Base-by-base conservation (phyloP, 2,797 vertebrate species). In the Leptodactylus fallax region DNA sequence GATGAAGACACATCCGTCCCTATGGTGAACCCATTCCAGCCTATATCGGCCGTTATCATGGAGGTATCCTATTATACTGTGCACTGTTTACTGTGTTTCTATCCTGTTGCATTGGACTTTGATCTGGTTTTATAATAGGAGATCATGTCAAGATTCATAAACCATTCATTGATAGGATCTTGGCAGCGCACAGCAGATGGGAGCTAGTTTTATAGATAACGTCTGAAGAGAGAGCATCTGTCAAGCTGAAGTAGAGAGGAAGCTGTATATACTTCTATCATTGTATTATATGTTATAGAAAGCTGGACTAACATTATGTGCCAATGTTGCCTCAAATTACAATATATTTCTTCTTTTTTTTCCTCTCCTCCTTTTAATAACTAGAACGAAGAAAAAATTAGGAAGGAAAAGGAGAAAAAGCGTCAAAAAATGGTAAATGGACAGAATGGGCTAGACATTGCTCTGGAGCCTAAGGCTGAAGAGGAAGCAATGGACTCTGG, bases 331-430 rank as follows among this genome's bases (percentile, higher is more conserved):
- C 25, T 0, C 11, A 53, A 45, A 60, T 23, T 72, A 11, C 17
- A 10, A 16, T 36, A 23, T 6, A 45, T 56, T 67, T 21, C 10
- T 63, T 10, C 0, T 27, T 6, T 25, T 16, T n/a, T 11, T 3
- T 21, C 71, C 19, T 21, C 51, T 53, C 47, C 53, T 56, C 0
- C 67, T 11, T 69, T 82, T n/a, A 21, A 56, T 81, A 58, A 12
- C 81, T 93, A 99, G 97, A 97, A 95, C 53, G 96, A 97, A 91
- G 95, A 95, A n/a, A 95, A 95, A 91, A 90, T 94, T 85, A 88
- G 83, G 72, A 88, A 80, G 87, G 95, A 96, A 88, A 96, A 94
- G 91, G 96, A 95, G 86, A 95, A 94, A 92, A 94, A 94, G 86
- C 90, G 91, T 16, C 92, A 93, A 81, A 92, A 36, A 27, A 0